Evolutionary conservation across 1,140 invertebrate species (phyloP).

Genomic region (Zaprionus nigranus): DNA sequence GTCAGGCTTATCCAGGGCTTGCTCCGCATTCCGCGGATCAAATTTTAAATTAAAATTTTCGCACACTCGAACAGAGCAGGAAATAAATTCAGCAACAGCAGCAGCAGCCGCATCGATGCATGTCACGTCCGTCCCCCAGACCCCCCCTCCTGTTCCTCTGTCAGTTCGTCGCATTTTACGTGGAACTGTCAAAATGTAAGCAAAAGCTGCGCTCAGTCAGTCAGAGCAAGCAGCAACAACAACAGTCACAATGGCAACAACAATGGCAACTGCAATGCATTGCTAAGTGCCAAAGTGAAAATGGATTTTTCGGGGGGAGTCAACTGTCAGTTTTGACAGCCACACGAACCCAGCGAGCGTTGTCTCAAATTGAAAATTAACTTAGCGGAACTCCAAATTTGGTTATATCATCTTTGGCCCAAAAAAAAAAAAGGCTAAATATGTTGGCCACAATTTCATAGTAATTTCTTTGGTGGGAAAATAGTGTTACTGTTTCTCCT

Average conservation of each 20-base stretch:
- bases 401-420: constrained; percentile 15
- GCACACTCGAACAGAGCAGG: constrained; percentile 74
- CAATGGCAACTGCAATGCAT: constrained; percentile 43
- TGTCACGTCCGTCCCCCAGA: constrained; percentile 61
- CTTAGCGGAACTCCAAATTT: constrained; percentile 77
- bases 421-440: constrained; percentile 5
- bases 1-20: constrained; percentile 8
- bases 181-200: constrained; percentile 81
- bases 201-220: constrained; percentile 59
- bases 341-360: constrained; percentile 48
- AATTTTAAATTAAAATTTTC: constrained; percentile 82
- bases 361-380: constrained; percentile 81
- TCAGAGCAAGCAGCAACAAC: constrained; percentile 1
- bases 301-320: constrained; percentile 75
- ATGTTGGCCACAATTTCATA: constrained; percentile 41
- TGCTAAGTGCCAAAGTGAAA: constrained; percentile 80
- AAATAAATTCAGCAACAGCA: constrained; percentile 70
- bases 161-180: constrained; percentile 68
- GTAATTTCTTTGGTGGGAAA: constrained; percentile 62
- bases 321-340: constrained; percentile 82
- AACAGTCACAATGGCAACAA: constrained; percentile 56
- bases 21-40: constrained; percentile 30
- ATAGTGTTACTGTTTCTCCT: constrained; percentile 45
- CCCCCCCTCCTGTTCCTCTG: neutral
- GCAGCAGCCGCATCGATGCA: constrained; percentile 73